Evolutionary conservation across 2,888 invertebrate genomes (phyloP).

Genomic region (Stenchaetothrips biformis): DNA sequence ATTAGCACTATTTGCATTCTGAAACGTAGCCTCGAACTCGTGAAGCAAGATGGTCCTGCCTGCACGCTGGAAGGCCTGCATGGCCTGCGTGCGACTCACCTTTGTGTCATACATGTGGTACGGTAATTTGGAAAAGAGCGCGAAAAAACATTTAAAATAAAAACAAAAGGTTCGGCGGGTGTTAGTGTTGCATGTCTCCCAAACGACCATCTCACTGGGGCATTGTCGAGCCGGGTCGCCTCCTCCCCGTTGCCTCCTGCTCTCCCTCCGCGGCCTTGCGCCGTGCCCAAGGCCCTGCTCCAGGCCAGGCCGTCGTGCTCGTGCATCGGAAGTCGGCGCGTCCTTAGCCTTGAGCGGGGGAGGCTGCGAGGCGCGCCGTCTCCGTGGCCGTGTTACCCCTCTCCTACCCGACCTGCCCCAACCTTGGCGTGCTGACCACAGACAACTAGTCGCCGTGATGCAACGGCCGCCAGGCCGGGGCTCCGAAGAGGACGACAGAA

Average conservation of each 20-base stretch:
- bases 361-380: background rate
- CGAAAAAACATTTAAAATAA: background rate
- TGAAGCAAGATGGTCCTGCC: too few relatives aligned
- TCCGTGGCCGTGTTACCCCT: background rate
- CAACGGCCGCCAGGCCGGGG: background rate
- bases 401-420: background rate
- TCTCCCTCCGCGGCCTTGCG: background rate
- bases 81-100: too few relatives aligned
- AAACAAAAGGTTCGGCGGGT: background rate
- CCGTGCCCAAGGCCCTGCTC: too few relatives aligned
- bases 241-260: background rate
- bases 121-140: background rate
- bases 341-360: background rate
- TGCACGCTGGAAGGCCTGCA: too few relatives aligned
- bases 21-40: too few relatives aligned
- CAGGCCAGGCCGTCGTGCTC: too few relatives aligned
- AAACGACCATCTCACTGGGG: background rate
- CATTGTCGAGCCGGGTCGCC: background rate
- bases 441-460: background rate
- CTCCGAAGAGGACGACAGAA: background rate
- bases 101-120: background rate
- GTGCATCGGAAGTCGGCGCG: too few relatives aligned
- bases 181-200: conserved; percentile 11
- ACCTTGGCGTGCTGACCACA: background rate
- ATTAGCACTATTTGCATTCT: too few relatives aligned